phyloP scores from a whole-genome alignment of 2,888 invertebrate genomes.

The Ariolimax columbianus region DNA sequence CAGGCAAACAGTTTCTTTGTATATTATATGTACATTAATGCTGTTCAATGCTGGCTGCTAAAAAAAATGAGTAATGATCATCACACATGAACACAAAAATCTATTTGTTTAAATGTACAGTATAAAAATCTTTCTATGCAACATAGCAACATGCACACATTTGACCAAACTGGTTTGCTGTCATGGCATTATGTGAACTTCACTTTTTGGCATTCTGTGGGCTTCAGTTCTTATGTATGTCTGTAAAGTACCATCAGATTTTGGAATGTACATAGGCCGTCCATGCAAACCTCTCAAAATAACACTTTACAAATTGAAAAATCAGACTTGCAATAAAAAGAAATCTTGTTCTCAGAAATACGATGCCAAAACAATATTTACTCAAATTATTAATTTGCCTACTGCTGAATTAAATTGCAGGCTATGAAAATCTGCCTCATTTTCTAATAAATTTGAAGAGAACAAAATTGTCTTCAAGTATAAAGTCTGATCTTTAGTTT shows the following conservation, averaged over 20 bases:
- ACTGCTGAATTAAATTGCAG: constrained; percentile 15
- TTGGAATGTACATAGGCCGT: constrained; percentile 23
- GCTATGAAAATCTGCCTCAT: background rate
- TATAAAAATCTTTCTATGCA: constrained; percentile 1
- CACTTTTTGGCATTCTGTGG: background rate
- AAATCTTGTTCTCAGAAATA: constrained; percentile 13
- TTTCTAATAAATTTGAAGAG: background rate
- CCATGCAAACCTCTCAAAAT: background rate
- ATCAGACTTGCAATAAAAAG: constrained; percentile 32
- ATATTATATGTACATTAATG: constrained; percentile 6
- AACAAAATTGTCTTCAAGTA: constrained; percentile 12
- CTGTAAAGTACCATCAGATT: background rate
- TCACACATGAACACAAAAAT: constrained; percentile 18
- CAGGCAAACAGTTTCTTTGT: constrained; percentile 5
- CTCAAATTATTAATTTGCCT: background rate
- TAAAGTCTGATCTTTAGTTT: constrained; percentile 1
- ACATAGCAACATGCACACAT: background rate
- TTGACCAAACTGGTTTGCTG: constrained; percentile 3
- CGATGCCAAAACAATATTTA: background rate
- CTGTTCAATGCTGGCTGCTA: constrained; percentile 24
- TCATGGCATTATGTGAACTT: background rate
- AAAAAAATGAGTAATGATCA: constrained; percentile 32
- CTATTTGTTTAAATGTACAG: constrained; percentile 13
- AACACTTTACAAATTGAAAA: background rate
- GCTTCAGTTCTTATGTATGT: background rate